Evolutionary conservation across 2,113 vertebrate species (phyloP).

Genomic region (Arenaria interpres): DNA sequence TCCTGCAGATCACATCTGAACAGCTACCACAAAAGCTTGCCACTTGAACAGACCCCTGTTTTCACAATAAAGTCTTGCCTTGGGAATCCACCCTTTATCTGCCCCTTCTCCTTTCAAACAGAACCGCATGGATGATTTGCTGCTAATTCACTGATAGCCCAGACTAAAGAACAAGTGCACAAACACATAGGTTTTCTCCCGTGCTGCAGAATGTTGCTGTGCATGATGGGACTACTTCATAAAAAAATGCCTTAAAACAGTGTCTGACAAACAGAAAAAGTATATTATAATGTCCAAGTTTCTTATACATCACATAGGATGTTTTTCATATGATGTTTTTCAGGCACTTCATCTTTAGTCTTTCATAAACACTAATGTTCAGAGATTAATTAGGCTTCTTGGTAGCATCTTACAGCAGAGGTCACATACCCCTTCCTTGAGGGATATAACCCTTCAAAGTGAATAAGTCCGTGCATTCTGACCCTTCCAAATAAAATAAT

Average conservation of each 20-base stretch:
- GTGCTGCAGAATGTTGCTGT: neutral
- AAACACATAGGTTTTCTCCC: neutral
- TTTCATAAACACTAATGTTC: neutral
- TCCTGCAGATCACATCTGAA: neutral
- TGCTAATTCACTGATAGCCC: neutral
- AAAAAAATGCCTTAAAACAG: neutral
- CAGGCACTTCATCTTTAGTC: neutral
- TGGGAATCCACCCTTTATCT: neutral
- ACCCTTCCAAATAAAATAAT: neutral
- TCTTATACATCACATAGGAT: neutral
- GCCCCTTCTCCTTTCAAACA: neutral
- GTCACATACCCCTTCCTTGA: neutral
- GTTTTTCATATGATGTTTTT: neutral
- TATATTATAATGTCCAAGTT: neutral
- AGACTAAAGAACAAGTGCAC: fast-evolving
- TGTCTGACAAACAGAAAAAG: neutral
- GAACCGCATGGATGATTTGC: neutral
- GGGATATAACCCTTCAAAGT: neutral
- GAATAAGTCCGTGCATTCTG: neutral
- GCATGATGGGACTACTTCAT: neutral
- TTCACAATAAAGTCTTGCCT: neutral
- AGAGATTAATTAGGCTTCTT: neutral
- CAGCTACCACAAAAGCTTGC: neutral
- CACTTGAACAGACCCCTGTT: neutral
- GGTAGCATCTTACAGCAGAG: neutral